Evolutionary conservation across 2,797 vertebrate genomes (phyloP).

Genomic region (Aselliscus stoliczkanus): DNA sequence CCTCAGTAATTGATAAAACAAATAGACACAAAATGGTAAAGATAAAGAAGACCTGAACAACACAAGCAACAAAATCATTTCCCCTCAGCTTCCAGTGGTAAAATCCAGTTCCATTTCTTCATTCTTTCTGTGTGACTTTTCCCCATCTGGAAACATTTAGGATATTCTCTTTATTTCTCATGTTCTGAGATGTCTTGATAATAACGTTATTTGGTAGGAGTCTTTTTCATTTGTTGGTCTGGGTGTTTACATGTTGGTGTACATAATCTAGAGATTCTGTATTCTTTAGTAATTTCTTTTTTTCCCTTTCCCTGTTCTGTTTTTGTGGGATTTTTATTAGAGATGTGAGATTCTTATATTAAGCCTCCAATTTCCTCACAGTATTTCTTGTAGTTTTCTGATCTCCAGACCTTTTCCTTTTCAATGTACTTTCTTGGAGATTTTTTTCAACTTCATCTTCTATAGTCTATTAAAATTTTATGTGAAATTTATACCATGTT

Average conservation of each 20-base stretch:
- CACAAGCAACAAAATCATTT: neutral
- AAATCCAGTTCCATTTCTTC: neutral
- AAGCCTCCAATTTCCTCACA: neutral
- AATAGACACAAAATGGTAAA: neutral
- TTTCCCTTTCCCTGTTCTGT: too few species aligned
- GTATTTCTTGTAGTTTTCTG: neutral
- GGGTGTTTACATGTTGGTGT: neutral
- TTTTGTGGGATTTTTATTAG: neutral
- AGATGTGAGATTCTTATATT: neutral
- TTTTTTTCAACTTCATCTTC: neutral
- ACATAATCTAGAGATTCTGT: neutral
- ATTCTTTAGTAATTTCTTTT: neutral
- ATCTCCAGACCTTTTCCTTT: neutral
- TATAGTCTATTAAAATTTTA: neutral
- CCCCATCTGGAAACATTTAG: neutral
- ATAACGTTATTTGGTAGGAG: neutral
- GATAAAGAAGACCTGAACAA: neutral
- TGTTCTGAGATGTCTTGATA: neutral
- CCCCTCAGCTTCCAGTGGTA: neutral
- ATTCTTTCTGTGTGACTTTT: neutral
- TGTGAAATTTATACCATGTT: neutral
- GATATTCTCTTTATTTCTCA: neutral
- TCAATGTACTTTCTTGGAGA: neutral
- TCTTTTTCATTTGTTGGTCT: neutral
- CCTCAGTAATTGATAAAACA: neutral